Base-by-base conservation (phyloP, 2,888 invertebrate species). In the Fissipunctia ypsillon region DNA sequence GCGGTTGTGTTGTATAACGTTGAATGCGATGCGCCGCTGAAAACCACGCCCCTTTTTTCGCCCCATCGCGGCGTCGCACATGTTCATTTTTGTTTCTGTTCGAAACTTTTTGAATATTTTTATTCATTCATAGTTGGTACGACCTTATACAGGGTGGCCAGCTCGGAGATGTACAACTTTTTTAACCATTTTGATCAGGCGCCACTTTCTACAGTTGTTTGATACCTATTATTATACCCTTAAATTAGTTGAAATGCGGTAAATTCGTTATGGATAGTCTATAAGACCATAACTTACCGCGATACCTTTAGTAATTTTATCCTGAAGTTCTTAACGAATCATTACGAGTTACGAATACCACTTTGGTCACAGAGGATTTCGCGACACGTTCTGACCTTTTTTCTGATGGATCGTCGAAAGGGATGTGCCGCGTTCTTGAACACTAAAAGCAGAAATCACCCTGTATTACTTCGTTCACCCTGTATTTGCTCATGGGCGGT, bases 401-500 rank as follows among this genome's bases (percentile, higher is more conserved):
- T 54, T 2, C 22, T 25, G 6, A 52, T 25, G 9, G 9, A 3
- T 25, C 25, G 1, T 28, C 0, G 1, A 4, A 56, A 28, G 54
- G 28, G 19, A 28, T 0, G 0, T 56, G 0, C 19, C 19, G 28
- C 3, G 10, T 10, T 28, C 25, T 25, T 28, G 25, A 54, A 25
- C 10, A 56, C 10, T 56, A 2, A 56, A 56, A 57, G 22, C 3
- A n/a, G 2, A n/a, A 50, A 10, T 50, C 50, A 35, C 3, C 31
- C 19, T 35, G 0, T 52, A 35, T n/a, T 64, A 64, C n/a, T 57
- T 59, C 19, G 45, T 41, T 48, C 38, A 73, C n/a, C 50, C 43
- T 64, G 74, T 65, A 52, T 52, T 38, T 31, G 16, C 25, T 63
- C 69, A 71, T 59, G 64, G 52, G 70, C 41, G 67, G 64, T 69